Base-by-base conservation (phyloP, 2,113 vertebrate genomes). In the Ondatra zibethicus region DNA sequence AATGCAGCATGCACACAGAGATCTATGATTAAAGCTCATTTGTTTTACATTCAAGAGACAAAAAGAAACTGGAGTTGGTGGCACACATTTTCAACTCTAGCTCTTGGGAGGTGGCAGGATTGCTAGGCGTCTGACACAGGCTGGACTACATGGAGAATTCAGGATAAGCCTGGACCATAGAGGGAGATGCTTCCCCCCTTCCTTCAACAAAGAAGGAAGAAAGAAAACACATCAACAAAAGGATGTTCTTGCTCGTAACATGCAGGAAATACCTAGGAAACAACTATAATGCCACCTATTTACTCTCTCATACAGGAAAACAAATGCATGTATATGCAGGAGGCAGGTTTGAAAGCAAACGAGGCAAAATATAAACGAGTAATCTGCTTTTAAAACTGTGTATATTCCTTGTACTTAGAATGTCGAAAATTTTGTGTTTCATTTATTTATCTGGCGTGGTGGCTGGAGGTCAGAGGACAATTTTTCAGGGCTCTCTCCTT, bases 211-310 rank as follows among this genome's bases (percentile, higher is more conserved):
- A 76, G 52, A 36, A 63, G 58, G 65, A 7, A 33, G 65, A 85
- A 13, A 33, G 72, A 85, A 78, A 81, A 42, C 65, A 36, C 2
- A 31, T 25, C 89, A 14, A 91, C 45, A 93, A 85, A 45, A 78
- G 55, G 75, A 75, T 89, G 47, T 86, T 66, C 47, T 89, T 93
- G 65, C 47, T 96, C 65, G 88, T 80, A 76, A 81, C 81, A 92
- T 88, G 84, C 68, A 50, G 50, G 87, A 89, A 31, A 33, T 42
- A 14, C 12, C 14, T 61, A 61, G 52, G 25, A 17, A 42, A 31
- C 27, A 11, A 10, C 10, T 7, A 72, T 12, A 76, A 7, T 65
- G 31, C 4, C 61, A 86, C 13, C 84, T 66, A 45, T 58, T 93
- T 86, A 65, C 45, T 27, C 52, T 93, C 39, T 87, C 52, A 72